A percentile compares a stretch with the other conserved stretches of the same genome.
Conservation (phyloP, 2,113 vertebrate species). For the Sturnus vulgaris region DNA sequence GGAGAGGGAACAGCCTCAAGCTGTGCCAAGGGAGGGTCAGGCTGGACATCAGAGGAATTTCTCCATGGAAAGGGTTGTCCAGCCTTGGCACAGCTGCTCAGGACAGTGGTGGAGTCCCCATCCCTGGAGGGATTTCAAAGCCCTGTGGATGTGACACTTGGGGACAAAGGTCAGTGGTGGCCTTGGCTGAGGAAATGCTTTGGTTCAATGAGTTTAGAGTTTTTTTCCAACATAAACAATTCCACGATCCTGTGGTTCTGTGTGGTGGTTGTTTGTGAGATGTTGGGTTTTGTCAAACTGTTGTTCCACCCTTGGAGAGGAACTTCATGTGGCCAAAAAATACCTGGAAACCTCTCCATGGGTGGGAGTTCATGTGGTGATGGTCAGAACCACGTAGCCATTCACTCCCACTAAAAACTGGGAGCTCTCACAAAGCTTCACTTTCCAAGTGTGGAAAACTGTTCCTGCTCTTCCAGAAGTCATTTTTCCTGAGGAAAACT, state of each 20-base stretch:
- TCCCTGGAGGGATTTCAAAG: background rate
- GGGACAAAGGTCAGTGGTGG: background rate
- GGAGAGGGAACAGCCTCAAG: accelerated
- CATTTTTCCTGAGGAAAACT: background rate
- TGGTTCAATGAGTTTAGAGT: background rate
- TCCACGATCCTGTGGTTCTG: background rate
- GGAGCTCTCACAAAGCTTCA: background rate
- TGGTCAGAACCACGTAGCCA: background rate
- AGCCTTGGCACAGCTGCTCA: background rate
- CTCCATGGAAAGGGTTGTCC: accelerated
- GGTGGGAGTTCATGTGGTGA: background rate
- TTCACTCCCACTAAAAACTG: background rate
- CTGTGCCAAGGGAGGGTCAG: accelerated
- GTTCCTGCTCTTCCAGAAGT: background rate
- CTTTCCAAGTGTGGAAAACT: background rate
- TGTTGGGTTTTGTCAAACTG: background rate
- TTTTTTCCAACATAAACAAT: background rate
- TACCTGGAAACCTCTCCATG: background rate
- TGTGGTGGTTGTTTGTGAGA: background rate
- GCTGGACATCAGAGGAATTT: background rate
- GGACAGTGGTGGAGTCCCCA: background rate
- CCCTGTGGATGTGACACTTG: background rate
- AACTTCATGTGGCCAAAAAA: background rate
- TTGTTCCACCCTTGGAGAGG: background rate
- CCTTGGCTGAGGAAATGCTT: background rate